Evolutionary conservation across 2,888 invertebrate genomes (phyloP), one percentile per base, ranked within the genome.

Genomic region (Neria commutata): DNA sequence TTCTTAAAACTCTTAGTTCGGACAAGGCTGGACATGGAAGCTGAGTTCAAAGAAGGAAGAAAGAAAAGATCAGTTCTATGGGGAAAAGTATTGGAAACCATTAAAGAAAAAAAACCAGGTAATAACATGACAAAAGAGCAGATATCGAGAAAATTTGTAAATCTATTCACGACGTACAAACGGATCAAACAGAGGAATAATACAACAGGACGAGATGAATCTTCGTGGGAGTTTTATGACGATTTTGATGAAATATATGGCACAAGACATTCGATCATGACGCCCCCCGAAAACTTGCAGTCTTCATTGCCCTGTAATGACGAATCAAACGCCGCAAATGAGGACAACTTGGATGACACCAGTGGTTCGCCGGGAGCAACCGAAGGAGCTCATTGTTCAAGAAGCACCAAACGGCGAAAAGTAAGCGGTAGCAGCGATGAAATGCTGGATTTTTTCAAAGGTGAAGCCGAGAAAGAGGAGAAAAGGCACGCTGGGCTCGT

Each of bases 381-480:
- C n/a, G n/a, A n/a, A n/a, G n/a, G n/a, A n/a, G n/a, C n/a, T n/a
- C n/a, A n/a, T n/a, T n/a, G n/a, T n/a, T n/a, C n/a, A n/a, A n/a
- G n/a, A n/a, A n/a, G n/a, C 29, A 29, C 29, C 11, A 8, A 6
- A 29, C 6, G 29, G 6, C 6, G 29, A 8, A 29, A 11, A 29
- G 29, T 29, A 8, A 29, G 29, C 11, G 6, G 29, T 29, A 6
- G 6, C 29, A 29, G 29, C 29, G 11, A 11, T 11, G 29, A 11
- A 29, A 29, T 29, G 11, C 11, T 29, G 29, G 11, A 29, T 8
- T 29, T 29, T 29, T 29, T 29, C 23, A 25, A 48, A 55, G 34
- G 34, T n/a, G 48, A 55, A 25, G 49, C 45, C 3, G 34, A 21
- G 17, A 55, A 55, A 24, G 48, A 54, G 14, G 17, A 55, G 26